A percentile compares a stretch with the other conserved stretches of the same genome.
Conservation (phyloP, 2,888 invertebrate species). For the Xylota sylvarum region DNA sequence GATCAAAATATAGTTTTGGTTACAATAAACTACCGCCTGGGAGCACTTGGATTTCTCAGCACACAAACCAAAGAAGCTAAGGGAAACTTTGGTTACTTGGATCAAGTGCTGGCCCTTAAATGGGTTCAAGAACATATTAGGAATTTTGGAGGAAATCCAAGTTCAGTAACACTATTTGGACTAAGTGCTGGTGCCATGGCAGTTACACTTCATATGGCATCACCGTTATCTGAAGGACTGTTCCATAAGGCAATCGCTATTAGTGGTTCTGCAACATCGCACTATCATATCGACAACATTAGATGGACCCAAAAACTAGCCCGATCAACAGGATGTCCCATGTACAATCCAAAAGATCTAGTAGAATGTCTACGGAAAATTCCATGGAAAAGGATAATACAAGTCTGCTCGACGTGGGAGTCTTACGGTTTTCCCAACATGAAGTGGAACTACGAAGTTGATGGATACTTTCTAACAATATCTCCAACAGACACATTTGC, state of each 20-base stretch:
- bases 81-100: conserved; percentile 89
- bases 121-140: conserved; percentile 89
- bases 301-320: conserved; percentile 87
- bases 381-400: no score
- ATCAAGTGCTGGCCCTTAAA: conserved; percentile 88
- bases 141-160: conserved; percentile 88
- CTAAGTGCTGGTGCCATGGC: conserved; percentile 84
- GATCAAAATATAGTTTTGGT: conserved; percentile 81
- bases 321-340: conserved; percentile 86
- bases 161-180: conserved; percentile 88
- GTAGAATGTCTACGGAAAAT: conserved; percentile 85
- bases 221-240: conserved; percentile 88
- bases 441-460: conserved; percentile 86
- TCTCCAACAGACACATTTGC: conserved; percentile 86
- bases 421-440: conserved; percentile 71
- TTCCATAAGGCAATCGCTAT: conserved; percentile 85
- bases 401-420: conserved; percentile 68
- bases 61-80: conserved; percentile 87
- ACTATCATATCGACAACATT: conserved; percentile 84
- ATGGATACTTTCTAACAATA: conserved; percentile 87
- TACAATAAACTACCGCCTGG: conserved; percentile 82
- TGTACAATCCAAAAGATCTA: conserved; percentile 85
- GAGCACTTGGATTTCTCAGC: conserved; percentile 86
- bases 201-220: conserved; percentile 86
- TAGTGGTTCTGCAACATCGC: no score